Base-by-base conservation (phyloP, 2,888 invertebrate genomes). In the Empis stercorea region DNA sequence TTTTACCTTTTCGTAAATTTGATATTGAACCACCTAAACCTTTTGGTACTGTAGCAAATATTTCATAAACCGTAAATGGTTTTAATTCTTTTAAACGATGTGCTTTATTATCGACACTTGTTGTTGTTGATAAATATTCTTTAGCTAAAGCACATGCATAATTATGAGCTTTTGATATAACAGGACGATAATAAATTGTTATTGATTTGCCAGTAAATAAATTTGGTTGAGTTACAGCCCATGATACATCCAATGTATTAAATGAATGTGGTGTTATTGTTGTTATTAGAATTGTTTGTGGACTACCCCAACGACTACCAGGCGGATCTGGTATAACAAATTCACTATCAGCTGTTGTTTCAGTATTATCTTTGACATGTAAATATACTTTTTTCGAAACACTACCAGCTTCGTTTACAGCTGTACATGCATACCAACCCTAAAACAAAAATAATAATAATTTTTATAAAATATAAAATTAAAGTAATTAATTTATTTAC, bases 61-160 rank as follows among this genome's bases (percentile, higher is more conserved):
- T 84, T 70, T 93, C 91, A 66, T 95, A 95, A 65, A 84, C 83
- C 49, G 88, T 86, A 66, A 80, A 87, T 55, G 92, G 89, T 58
- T 83, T 76, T 56, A 95, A 73, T 59, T 85, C 85, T 37, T 82
- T 80, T 49, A 89, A 72, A 20, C 55, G 52, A 48, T 51, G 52
- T 38, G 51, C 54, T 48, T 58, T 57, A 36, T 51, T 52, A 47
- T 58, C 55, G 13, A 55, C 53, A 7, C 52, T 51, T 4, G 57
- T 53, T 9, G 47, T 49, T 10, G 55, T 45, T 14, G 52, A 54
- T 30, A 55, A 47, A 48, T 58, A 59, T 34, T 59, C 57, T 42
- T 55, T 58, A 5, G 55, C 52, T 34, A 57, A 36, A 14, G 55
- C 54, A 17, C 55, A 53, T n/a, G 53, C 54, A 17, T 51, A 51